Percentiles rank a stretch among this genome's conserved stretches.
Evolutionary conservation across 2,888 invertebrate species (phyloP).

Genomic region (Ferdinandea cuprea): DNA sequence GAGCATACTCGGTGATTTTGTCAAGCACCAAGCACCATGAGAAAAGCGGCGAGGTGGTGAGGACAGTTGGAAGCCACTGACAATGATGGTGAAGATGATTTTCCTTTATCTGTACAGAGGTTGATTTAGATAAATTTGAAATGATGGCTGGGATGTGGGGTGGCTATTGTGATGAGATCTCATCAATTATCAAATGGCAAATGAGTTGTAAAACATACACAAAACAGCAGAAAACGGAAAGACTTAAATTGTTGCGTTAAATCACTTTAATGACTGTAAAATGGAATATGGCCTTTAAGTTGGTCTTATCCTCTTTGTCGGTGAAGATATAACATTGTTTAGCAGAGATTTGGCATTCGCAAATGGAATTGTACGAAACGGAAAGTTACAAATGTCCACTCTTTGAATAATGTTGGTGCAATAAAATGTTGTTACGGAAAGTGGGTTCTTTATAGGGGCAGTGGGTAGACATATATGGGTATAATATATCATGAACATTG

Average conservation of each 20-base stretch:
- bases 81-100: constrained; percentile 30
- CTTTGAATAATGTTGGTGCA: not conserved
- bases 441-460: not conserved
- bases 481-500: too few relatives aligned
- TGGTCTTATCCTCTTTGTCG: constrained; percentile 5
- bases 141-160: constrained; percentile 28
- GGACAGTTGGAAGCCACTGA: constrained; percentile 1
- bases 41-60: not conserved
- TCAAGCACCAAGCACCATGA: constrained; percentile 44
- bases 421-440: not conserved
- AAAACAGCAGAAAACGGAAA: constrained; percentile 17
- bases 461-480: too few relatives aligned
- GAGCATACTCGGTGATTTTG: constrained; percentile 47
- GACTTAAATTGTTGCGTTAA: constrained; percentile 55
- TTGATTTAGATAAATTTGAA: constrained; percentile 65
- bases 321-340: not conserved
- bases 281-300: constrained; percentile 31
- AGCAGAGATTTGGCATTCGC: constrained; percentile 1
- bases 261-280: constrained; percentile 56
- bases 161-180: constrained; percentile 36
- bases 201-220: constrained; percentile 56
- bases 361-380: not conserved
- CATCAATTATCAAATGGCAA: constrained; percentile 63
- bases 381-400: constrained; percentile 3
- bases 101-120: constrained; percentile 67